phyloP scores from a whole-genome alignment of 2,888 invertebrate genomes.

The Cephonodes hylas region DNA sequence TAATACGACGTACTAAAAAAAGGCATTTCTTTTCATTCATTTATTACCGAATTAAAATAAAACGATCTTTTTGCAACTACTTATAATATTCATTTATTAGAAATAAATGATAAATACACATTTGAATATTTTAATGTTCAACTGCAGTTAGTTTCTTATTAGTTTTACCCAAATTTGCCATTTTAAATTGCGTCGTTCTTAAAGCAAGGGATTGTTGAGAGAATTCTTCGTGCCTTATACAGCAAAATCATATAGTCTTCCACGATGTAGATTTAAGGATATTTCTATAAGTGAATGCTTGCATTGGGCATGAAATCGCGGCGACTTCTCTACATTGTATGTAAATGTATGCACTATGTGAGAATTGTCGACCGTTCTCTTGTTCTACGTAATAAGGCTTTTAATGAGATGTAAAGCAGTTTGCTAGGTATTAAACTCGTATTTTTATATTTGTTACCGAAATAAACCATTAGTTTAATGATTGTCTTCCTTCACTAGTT shows the following conservation, averaged over 20 bases:
- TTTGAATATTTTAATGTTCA: too few species aligned
- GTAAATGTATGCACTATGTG: background rate
- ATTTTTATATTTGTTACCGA: conserved; percentile 50
- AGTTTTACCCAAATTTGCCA: background rate
- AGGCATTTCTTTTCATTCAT: background rate
- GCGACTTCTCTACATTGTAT: background rate
- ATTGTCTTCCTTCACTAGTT: conserved; percentile 65
- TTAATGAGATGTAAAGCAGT: background rate
- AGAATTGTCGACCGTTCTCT: background rate
- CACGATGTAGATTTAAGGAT: conserved; percentile 31
- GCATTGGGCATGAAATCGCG: conserved; percentile 3
- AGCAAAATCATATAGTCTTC: conserved; percentile 78
- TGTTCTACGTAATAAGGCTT: background rate
- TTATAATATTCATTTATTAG: too few species aligned
- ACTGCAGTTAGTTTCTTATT: background rate
- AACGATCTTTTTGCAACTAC: too few species aligned
- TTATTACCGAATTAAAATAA: background rate
- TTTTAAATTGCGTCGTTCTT: background rate
- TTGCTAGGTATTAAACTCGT: background rate
- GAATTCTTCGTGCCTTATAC: conserved; percentile 72
- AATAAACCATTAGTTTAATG: conserved; percentile 38
- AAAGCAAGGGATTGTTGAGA: conserved; percentile 16
- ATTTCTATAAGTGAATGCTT: conserved; percentile 1
- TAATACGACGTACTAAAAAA: background rate
- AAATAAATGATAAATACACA: too few species aligned